Conservation (phyloP, 2,797 vertebrate species). For the Oreochromis grahami region DNA sequence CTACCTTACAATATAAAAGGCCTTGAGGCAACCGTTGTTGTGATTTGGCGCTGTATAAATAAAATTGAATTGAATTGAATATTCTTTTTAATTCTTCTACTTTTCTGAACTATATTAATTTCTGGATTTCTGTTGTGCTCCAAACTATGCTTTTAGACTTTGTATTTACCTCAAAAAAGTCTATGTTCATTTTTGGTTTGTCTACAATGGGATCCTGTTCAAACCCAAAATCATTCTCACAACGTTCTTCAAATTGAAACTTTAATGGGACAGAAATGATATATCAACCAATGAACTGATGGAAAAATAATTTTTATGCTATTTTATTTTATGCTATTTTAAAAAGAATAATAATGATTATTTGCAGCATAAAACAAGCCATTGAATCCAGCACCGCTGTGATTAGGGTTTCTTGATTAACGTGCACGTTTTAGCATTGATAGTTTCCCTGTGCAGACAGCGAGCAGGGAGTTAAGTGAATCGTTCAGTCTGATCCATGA, state of each 20-base stretch:
- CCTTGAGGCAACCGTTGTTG: fast-evolving
- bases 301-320: background rate
- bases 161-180: background rate
- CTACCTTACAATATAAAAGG: fast-evolving
- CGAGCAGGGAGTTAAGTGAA: background rate
- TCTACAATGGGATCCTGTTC: background rate
- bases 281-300: background rate
- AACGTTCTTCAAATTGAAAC: background rate
- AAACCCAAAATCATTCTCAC: background rate
- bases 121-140: background rate
- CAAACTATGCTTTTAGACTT: fast-evolving
- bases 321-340: background rate
- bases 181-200: fast-evolving
- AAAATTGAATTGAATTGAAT: background rate
- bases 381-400: fast-evolving
- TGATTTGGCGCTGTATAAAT: fast-evolving
- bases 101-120: background rate
- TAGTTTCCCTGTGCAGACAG: background rate
- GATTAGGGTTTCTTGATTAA: fast-evolving
- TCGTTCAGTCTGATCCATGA: conserved; percentile 11
- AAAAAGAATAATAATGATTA: background rate
- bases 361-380: background rate
- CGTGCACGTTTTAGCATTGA: fast-evolving
- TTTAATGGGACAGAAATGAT: fast-evolving
- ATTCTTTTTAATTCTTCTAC: background rate